phyloP scores from a whole-genome alignment of 2,888 invertebrate genomes.

The Disparrhopalites patrizii region DNA sequence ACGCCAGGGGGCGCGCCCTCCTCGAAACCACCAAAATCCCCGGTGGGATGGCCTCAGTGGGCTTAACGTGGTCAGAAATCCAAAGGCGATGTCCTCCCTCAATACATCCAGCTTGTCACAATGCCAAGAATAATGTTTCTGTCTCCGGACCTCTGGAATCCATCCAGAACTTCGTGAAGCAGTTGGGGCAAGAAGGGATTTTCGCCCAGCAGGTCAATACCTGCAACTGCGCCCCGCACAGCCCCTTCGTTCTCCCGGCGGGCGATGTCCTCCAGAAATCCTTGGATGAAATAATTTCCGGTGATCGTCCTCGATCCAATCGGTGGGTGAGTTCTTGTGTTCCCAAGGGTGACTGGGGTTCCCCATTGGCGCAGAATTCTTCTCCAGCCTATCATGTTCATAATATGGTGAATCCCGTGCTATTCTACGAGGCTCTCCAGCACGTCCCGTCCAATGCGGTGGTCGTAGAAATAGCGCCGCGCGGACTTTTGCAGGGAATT shows the following conservation, averaged over 20 bases:
- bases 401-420: slow-evolving; percentile 69
- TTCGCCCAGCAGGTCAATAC: slow-evolving; percentile 82
- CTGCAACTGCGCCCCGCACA: slow-evolving; percentile 82
- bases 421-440: slow-evolving; percentile 60
- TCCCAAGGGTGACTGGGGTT: slow-evolving; percentile 67
- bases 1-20: slow-evolving; percentile 51
- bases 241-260: slow-evolving; percentile 3
- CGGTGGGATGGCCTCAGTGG: slow-evolving; percentile 55
- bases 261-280: neutral
- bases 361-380: slow-evolving; percentile 61
- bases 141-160: slow-evolving; percentile 78
- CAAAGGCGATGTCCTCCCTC: slow-evolving; percentile 68
- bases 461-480: slow-evolving; percentile 59
- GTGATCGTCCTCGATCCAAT: slow-evolving; percentile 56
- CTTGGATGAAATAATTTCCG: slow-evolving; percentile 18
- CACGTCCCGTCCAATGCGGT: slow-evolving; percentile 58
- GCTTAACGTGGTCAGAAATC: slow-evolving; percentile 59
- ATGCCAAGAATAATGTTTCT: slow-evolving; percentile 87
- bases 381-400: slow-evolving; percentile 87
- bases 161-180: slow-evolving; percentile 64
- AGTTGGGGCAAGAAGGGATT: slow-evolving; percentile 66
- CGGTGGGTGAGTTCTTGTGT: slow-evolving; percentile 86
- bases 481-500: slow-evolving; percentile 58
- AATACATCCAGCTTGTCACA: slow-evolving; percentile 87
- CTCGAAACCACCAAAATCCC: slow-evolving; percentile 49